Base-by-base conservation (phyloP, 2,113 vertebrate species). In the Leucopsar rothschildi region DNA sequence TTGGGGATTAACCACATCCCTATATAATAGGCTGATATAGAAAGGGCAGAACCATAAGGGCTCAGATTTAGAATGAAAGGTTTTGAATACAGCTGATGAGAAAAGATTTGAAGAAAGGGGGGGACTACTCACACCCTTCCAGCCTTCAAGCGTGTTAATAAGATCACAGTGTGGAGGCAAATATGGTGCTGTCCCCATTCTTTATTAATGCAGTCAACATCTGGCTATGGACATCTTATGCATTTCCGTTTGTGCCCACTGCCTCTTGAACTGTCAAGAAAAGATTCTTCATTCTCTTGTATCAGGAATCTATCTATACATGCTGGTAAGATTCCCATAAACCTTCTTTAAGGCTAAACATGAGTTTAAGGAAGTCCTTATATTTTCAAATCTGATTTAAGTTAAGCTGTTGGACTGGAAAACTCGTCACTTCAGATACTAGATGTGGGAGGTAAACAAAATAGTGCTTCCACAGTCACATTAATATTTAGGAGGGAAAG, bases 1-100 rank as follows among this genome's bases (percentile, higher is more conserved):
- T 95, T 68, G 85, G 71, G 92, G 94, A 97, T 96, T 96, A 96
- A 88, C 92, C 76, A 90, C 66, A 50, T 93, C 84, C 78, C 82
- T 69, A 53, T 23, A 91, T 86, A 96, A 92, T 4, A 90, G 83
- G 49, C 86, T 95, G 91, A 42, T 91, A 92, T 0, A 90, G 89
- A 97, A 97, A 95, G 83, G 70, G 73, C 92, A 96, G 65, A 60
- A 87, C 90, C 52, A 64, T 40, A 40, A 94, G 69, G 57, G 50
- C 77, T 94, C 81, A 69, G 86, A 75, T 92, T 83, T 88, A 80
- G 65, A 93, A 68, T 90, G 61, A 82, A 87, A 84, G 65, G 35
- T 61, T 93, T 90, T 88, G 88, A 96, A 94, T 80, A 77, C 81
- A 86, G 52, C 50, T 92, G 86, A 68, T 77, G 52, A 88, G 84